Evolutionary conservation across 1,140 invertebrate genomes (phyloP), one percentile per base, ranked within the genome.

Genomic region (Pogonomyrmex californicus): DNA sequence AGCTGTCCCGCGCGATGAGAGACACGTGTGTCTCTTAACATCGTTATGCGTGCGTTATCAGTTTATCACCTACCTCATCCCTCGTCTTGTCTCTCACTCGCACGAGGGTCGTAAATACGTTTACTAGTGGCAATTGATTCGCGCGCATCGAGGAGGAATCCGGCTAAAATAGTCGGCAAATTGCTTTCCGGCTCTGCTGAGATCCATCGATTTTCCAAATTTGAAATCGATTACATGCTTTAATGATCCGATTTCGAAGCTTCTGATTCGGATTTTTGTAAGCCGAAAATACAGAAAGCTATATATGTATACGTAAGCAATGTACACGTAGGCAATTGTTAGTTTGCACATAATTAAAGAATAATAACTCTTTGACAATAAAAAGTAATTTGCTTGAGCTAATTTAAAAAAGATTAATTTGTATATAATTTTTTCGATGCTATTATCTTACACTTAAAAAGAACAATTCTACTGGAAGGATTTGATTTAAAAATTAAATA

Each of bases 1-100:
- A 44, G 51, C 49, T 58, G 78, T 6, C 54, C 41, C 51, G 36
- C 47, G 56, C 47, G 17, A 56, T 36, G 66, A 47, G 47, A 58
- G 68, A 77, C 83, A 87, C 86, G 78, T 85, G 85, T 86, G 66
- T 70, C 54, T 62, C 78, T 76, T 90, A 66, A 71, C 60, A 47
- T 85, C 66, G 68, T 82, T 86, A 63, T 47, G 56, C 77, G 44
- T 10, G 44, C 87, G 75, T 90, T 90, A 90, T 90, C 76, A 82
- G 75, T 90, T 88, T 90, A 88, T 90, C 77, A 71, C 44, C 44
- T 82, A 41, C 49, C 58, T 77, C 38, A 73, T 62, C 54, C 23
- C 36, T 60, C 14, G 85, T 71, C 65, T 87, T 73, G 86, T 49
- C 49, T 54, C 60, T 51, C 60, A 51, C 78, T 58, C 51, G 76